Evolutionary conservation across 2,888 invertebrate genomes (phyloP).

Genomic region (Hypsopygia costalis): DNA sequence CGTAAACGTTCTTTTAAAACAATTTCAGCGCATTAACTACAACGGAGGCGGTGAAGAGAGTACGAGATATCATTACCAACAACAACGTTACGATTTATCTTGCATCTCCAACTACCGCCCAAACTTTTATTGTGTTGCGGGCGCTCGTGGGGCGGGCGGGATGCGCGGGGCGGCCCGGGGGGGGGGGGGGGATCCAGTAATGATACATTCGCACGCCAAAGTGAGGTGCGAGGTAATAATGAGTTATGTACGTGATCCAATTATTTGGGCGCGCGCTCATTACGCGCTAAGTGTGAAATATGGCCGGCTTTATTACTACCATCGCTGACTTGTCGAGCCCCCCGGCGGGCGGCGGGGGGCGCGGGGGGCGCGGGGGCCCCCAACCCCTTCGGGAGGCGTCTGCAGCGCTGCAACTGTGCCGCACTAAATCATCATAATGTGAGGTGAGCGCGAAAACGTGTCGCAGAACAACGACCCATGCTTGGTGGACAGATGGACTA

Average conservation of each 20-base stretch:
- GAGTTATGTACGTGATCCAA: constrained; percentile 82
- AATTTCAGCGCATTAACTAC: no score
- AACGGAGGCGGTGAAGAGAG: no score
- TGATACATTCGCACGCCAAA: constrained; percentile 72
- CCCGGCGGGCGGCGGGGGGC: constrained; percentile 11
- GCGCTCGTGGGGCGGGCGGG: constrained; percentile 17
- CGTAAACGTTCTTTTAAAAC: no score
- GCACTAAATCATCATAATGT: constrained; percentile 75
- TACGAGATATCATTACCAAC: background rate
- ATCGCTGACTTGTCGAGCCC: constrained; percentile 53
- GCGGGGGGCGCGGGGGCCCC: no score
- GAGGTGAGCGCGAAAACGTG: constrained; percentile 45
- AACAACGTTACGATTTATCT: background rate
- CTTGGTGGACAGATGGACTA: background rate
- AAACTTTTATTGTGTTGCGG: constrained; percentile 13
- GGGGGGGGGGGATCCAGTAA: constrained; percentile 42
- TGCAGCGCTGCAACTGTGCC: constrained; percentile 69
- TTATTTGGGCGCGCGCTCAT: constrained; percentile 81
- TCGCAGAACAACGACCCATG: constrained; percentile 1
- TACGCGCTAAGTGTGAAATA: constrained; percentile 81
- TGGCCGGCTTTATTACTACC: constrained; percentile 76
- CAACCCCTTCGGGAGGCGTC: constrained; percentile 23
- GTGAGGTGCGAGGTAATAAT: constrained; percentile 80
- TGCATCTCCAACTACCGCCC: constrained; percentile 4
- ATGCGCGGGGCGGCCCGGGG: constrained; percentile 14